Conservation (phyloP, 2,797 vertebrate species). For the Leptatherina wallacei region DNA sequence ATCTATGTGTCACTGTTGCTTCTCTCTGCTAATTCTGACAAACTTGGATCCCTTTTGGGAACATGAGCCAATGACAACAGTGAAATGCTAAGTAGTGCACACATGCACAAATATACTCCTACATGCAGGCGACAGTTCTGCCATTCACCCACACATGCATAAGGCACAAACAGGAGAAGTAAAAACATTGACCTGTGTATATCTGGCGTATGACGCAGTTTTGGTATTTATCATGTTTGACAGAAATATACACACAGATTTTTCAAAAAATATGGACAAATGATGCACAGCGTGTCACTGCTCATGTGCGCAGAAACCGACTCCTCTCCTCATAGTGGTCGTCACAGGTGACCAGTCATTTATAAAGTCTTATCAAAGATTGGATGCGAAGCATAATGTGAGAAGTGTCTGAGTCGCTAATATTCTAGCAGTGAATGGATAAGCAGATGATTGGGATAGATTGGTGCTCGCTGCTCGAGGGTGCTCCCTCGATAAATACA, state of each 20-base stretch:
- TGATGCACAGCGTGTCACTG: conserved; percentile 18
- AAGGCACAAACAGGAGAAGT: conserved; percentile 17
- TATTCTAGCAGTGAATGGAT: neutral
- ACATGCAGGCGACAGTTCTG: conserved; percentile 26
- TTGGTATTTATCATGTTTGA: conserved; percentile 46
- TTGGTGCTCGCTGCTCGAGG: neutral
- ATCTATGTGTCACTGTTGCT: conserved; percentile 1
- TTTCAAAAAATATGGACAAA: conserved; percentile 41
- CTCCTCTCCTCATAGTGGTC: conserved; percentile 26
- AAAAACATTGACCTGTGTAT: conserved; percentile 14
- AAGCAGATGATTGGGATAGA: conserved; percentile 15
- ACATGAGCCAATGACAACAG: conserved; percentile 4
- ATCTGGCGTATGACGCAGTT: conserved; percentile 47
- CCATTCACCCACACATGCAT: conserved; percentile 28
- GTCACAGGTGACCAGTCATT: conserved; percentile 37
- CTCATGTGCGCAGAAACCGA: conserved; percentile 25
- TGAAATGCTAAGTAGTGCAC: conserved; percentile 11
- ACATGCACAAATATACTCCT: conserved; percentile 16
- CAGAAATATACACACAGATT: conserved; percentile 45
- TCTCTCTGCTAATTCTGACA: conserved; percentile 5
- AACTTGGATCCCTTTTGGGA: neutral
- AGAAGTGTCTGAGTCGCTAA: conserved; percentile 1
- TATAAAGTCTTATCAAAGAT: conserved; percentile 33
- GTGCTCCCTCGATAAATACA: conserved; percentile 1
- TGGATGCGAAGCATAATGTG: conserved; percentile 7